These are phyloP conservation scores for Drosophila nannoptera DNA, from an alignment of 1,140 invertebrate genomes.

Conservation along the genomic window DNA sequence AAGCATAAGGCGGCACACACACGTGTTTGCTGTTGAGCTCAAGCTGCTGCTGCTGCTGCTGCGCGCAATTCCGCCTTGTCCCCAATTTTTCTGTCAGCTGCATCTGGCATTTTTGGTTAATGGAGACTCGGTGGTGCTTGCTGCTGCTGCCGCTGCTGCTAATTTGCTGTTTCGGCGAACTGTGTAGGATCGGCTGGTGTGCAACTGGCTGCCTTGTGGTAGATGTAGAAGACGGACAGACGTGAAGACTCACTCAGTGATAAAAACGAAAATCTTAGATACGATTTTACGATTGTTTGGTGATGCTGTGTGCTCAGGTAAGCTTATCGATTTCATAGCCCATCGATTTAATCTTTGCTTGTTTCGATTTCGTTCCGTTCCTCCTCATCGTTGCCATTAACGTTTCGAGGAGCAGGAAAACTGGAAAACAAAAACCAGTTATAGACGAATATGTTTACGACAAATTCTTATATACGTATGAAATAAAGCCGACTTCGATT, in stretches of 20 bases:
- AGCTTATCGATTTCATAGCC: constrained; percentile 8
- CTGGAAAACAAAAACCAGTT: constrained; percentile 76
- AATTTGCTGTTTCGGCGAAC: constrained; percentile 58
- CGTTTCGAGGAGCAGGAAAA: constrained; percentile 76
- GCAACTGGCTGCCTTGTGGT: constrained; percentile 53
- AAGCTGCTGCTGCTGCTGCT: constrained; percentile 64
- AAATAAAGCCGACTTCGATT: constrained; percentile 69
- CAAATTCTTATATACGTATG: constrained; percentile 39
- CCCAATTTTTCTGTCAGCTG: constrained; percentile 50
- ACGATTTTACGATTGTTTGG: constrained; percentile 19
- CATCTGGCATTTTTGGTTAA: constrained; percentile 46
- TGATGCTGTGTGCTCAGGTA: constrained; percentile 8
- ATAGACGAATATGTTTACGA: constrained; percentile 59
- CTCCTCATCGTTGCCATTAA: constrained; percentile 75
- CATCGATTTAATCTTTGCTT: constrained; percentile 13
- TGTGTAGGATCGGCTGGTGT: constrained; percentile 53
- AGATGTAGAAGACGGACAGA: constrained; percentile 67
- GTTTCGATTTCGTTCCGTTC: constrained; percentile 56
- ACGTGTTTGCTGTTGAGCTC: constrained; percentile 69
- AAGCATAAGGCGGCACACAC: constrained; percentile 39
- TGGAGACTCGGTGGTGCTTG: constrained; percentile 73
- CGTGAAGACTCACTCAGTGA: constrained; percentile 74
- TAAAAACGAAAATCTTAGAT: constrained; percentile 26
- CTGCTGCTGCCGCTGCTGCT: constrained; percentile 73
- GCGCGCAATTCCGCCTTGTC: constrained; percentile 75